Evolutionary conservation across 1,140 invertebrate genomes (phyloP).

Genomic region (Saccostrea cuccullata): DNA sequence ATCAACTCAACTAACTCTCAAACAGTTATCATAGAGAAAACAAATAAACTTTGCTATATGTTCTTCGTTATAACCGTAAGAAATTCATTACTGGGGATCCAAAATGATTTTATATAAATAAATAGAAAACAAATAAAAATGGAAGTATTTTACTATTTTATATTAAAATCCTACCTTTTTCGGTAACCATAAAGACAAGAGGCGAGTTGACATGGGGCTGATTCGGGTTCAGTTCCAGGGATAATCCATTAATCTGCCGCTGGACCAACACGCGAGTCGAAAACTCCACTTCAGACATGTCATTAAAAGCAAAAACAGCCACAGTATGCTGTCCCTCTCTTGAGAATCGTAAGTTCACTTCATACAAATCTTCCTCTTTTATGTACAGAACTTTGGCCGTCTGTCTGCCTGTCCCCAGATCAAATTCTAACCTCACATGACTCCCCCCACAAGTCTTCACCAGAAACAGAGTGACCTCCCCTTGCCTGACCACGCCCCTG

Average conservation of each 20-base stretch:
- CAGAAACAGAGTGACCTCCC: conserved; percentile 33
- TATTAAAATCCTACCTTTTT: background rate
- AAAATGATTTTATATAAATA: too few relatives aligned
- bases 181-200: background rate
- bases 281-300: background rate
- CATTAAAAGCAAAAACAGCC: background rate
- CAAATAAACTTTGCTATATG: too few relatives aligned
- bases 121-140: too few relatives aligned
- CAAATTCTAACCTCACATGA: conserved; percentile 47
- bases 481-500: conserved; percentile 21
- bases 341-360: background rate
- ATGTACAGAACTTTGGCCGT: background rate
- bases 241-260: background rate
- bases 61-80: too few relatives aligned
- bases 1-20: too few relatives aligned
- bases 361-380: conserved; percentile 7
- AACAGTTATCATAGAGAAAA: too few relatives aligned
- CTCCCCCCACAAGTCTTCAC: conserved; percentile 27
- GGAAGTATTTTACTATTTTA: background rate
- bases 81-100: too few relatives aligned
- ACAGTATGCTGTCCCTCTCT: background rate
- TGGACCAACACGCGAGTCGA: background rate
- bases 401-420: conserved; percentile 32
- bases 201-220: background rate
- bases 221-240: background rate